A percentile compares a stretch with the other conserved stretches of the same genome.
phyloP scores from a whole-genome alignment of 2,113 vertebrate genomes.

The Lethenteron reissneri region DNA sequence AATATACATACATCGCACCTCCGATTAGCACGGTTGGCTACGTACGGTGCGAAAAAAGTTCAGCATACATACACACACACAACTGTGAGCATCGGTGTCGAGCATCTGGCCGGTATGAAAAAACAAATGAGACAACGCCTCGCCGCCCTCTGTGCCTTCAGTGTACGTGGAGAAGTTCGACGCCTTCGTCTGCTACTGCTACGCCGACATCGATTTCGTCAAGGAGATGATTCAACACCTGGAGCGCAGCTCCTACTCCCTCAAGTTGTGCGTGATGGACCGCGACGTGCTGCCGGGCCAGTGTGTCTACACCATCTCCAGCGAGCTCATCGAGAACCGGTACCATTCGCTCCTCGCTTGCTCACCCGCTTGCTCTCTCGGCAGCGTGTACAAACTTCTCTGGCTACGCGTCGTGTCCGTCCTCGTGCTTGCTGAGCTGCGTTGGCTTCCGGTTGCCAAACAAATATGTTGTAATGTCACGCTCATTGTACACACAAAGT shows the following conservation, averaged over 20 bases:
- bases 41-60: neutral
- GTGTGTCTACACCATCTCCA: slow-evolving; percentile 77
- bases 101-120: no score
- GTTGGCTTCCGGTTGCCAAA: no score
- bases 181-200: slow-evolving; percentile 94
- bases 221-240: slow-evolving; percentile 71
- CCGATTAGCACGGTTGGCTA: neutral
- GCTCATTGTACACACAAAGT: no score
- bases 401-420: no score
- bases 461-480: no score
- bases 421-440: no score
- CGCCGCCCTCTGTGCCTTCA: slow-evolving; percentile 14
- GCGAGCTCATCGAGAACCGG: slow-evolving; percentile 84
- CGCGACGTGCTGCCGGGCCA: slow-evolving; percentile 73
- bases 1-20: no score
- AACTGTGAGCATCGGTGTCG: no score
- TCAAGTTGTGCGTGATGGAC: slow-evolving; percentile 86
- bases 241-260: slow-evolving; percentile 47
- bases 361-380: no score
- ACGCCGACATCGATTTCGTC: slow-evolving; percentile 65
- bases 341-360: slow-evolving; percentile 12
- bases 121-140: no score
- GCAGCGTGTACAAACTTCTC: no score
- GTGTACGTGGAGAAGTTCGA: slow-evolving; percentile 49
- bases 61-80: no score